These are phyloP conservation scores for Clytia hemisphaerica DNA, from an alignment of 30 jellyfish, hydroid and myxozoan species.

Conservation along the genomic window DNA sequence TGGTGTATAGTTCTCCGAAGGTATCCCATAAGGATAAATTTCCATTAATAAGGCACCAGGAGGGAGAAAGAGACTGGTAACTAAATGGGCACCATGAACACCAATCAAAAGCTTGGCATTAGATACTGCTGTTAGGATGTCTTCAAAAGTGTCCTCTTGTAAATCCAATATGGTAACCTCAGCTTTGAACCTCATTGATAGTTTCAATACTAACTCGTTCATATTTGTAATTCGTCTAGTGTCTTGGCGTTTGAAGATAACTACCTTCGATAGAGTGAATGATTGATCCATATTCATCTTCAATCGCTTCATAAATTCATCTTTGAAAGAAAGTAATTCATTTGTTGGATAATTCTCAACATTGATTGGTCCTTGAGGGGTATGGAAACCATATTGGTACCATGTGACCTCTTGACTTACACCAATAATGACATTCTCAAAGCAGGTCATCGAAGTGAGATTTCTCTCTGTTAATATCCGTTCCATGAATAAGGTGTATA, in stretches of 20 bases:
- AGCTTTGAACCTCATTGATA: slow-evolving; percentile 44
- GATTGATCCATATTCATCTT: too few species aligned
- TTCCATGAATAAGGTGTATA: slow-evolving; percentile 20
- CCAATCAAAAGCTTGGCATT: slow-evolving; percentile 68
- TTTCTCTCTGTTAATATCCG: slow-evolving; percentile 1
- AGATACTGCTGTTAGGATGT: slow-evolving; percentile 28
- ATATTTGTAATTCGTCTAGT: slow-evolving; percentile 60
- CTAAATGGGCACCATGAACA: slow-evolving; percentile 90
- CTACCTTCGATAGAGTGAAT: slow-evolving; percentile 16
- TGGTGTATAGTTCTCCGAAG: slow-evolving; percentile 80
- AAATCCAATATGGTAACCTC: slow-evolving; percentile 41
- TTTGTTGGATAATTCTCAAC: not conserved
- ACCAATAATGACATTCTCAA: slow-evolving; percentile 67
- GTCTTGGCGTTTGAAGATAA: slow-evolving; percentile 51
- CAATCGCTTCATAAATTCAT: slow-evolving; percentile 21
- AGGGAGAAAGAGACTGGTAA: slow-evolving; percentile 46
- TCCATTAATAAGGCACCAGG: slow-evolving; percentile 57
- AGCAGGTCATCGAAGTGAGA: slow-evolving; percentile 39
- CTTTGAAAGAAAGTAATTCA: slow-evolving; percentile 27
- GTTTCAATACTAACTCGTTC: slow-evolving; percentile 42
- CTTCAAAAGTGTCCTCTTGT: slow-evolving; percentile 20
- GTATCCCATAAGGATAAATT: slow-evolving; percentile 74
- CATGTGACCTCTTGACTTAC: slow-evolving; percentile 70
- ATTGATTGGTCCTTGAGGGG: slow-evolving; percentile 66
- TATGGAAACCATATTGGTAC: slow-evolving; percentile 87